Base-by-base conservation (phyloP, 2,797 vertebrate species). In the Poecilia wingei region DNA sequence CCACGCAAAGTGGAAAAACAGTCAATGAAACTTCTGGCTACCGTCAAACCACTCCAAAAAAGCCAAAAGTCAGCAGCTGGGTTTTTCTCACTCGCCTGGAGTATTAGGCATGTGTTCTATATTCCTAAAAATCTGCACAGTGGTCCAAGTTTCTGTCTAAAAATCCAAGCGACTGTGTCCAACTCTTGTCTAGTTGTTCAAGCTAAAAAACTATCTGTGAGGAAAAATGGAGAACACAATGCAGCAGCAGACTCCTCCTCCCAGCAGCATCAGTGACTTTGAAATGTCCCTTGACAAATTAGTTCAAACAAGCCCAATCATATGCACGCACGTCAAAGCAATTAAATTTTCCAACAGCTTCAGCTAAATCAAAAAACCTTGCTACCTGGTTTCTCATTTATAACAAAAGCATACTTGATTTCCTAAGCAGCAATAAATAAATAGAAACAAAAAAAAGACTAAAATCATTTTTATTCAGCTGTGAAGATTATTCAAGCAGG, bases 241-340 rank as follows among this genome's bases (percentile, higher is more conserved):
- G 10, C 12, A 87, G 85, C 74, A 8, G 61, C 53, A 76, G 86
- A 90, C 94, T 87, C 93, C 93, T 86, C 94, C 95, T 87, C 91
- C 76, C 92, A 92, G 90, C 92, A 93, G 95, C 93, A 87, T 77
- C 79, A 61, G 18, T 73, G 43, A 81, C 82, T 72, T 74, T 74
- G 43, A 84, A 68, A 79, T 66, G 82, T 88, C 81, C 92, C 89
- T 79, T 55, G 74, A 79, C 46, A 78, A 45, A 82, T 88, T 46
- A 75, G 61, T 46, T 43, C 75, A 79, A 84, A 84, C 81, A 84
- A 74, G 36, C 36, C 79, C 43, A 47, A 16, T 61, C n/a, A 80
- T 39, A 71, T 31, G 13, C 77, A 75, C 36, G 36, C 31, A 69
- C 3, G 46, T 53, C 71, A 55, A 45, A 75, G 74, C 78, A 81